These are phyloP conservation scores for Apodemia duryi DNA, from an alignment of 2,888 invertebrate genomes.

Conservation along the genomic window DNA sequence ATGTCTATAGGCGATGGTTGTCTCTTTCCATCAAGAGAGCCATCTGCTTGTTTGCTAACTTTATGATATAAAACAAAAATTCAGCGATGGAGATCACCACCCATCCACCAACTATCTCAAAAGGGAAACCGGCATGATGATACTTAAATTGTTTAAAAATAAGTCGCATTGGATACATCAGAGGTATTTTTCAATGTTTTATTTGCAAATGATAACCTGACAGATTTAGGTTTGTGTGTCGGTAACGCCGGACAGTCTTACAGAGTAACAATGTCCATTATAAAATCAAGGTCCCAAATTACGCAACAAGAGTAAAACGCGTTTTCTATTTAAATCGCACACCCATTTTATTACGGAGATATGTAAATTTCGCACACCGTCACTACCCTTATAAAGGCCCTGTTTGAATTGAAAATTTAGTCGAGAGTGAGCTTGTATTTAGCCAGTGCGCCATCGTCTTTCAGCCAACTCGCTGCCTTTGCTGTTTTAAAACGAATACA, in stretches of 20 bases:
- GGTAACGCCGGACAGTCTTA: not conserved
- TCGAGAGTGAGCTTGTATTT: constrained; percentile 64
- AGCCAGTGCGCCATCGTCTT: constrained; percentile 74
- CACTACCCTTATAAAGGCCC: constrained; percentile 79
- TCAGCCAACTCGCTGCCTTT: constrained; percentile 70
- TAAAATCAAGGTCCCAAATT: constrained; percentile 8
- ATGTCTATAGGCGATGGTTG: too few relatives aligned
- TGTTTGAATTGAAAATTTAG: constrained; percentile 79
- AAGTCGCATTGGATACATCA: too few relatives aligned
- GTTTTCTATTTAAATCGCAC: constrained; percentile 69
- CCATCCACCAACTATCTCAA: too few relatives aligned
- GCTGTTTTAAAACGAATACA: constrained; percentile 22
- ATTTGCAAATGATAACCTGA: too few relatives aligned
- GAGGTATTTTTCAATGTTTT: too few relatives aligned
- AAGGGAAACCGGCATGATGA: too few relatives aligned
- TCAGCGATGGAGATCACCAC: too few relatives aligned
- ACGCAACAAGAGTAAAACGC: constrained; percentile 37
- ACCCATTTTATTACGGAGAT: constrained; percentile 76
- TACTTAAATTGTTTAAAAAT: too few relatives aligned
- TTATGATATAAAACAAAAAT: too few relatives aligned
- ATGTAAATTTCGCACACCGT: constrained; percentile 78
- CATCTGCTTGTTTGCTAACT: too few relatives aligned
- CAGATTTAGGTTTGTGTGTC: not conserved
- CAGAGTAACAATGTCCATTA: constrained; percentile 1
- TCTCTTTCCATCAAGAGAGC: too few relatives aligned